These are phyloP conservation scores for Oscheius onirici DNA, from an alignment of 2,888 invertebrate species.

Conservation along the genomic window DNA sequence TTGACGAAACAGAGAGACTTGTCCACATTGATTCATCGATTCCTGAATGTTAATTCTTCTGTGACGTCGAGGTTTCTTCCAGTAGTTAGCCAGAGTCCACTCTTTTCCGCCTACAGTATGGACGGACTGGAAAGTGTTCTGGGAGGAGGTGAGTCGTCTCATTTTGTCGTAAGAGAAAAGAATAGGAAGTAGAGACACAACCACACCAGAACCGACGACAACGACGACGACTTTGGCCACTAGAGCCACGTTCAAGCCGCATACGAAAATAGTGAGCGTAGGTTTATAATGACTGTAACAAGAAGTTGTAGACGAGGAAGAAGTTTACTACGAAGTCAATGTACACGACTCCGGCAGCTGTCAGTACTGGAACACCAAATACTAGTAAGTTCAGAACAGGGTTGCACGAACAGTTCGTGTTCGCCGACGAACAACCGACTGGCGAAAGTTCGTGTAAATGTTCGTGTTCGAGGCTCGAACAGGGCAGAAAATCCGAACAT, in stretches of 20 bases:
- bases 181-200: neutral
- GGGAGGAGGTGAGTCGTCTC: conserved; percentile 19
- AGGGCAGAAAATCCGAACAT: too few species aligned
- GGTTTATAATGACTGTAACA: neutral
- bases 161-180: neutral
- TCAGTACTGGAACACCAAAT: neutral
- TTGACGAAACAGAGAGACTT: conserved; percentile 44
- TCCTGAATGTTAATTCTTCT: conserved; percentile 54
- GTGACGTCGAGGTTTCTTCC: conserved; percentile 48
- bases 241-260: conserved; percentile 20
- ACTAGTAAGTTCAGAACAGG: conserved; percentile 1
- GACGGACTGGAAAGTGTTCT: conserved; percentile 45
- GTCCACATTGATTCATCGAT: conserved; percentile 46
- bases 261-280: conserved; percentile 3
- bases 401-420: too few species aligned
- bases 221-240: neutral
- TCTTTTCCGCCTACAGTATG: conserved; percentile 40
- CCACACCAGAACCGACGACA: neutral
- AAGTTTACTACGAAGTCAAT: conserved; percentile 7
- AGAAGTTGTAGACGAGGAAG: neutral
- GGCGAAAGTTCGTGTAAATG: neutral
- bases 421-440: too few species aligned
- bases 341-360: neutral
- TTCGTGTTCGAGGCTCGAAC: too few species aligned
- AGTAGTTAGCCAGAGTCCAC: conserved; percentile 48